Conservation (phyloP, 1,140 invertebrate genomes). For the Anadara kagoshimensis region DNA sequence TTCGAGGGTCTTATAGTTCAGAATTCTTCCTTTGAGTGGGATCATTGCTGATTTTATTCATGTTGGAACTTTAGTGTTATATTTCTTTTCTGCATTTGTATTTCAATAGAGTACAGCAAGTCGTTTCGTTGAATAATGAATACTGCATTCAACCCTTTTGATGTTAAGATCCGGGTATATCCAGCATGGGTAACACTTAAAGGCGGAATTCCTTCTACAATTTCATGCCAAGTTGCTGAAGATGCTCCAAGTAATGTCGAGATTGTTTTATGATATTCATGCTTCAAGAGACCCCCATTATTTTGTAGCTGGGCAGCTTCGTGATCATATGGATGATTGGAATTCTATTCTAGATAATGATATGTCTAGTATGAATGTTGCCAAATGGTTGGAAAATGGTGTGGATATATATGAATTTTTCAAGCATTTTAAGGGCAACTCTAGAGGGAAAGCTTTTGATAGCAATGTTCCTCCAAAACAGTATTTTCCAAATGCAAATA, state of each 20-base stretch:
- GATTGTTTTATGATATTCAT: slow-evolving; percentile 9
- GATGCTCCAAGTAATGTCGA: neutral
- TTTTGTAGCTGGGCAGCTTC: slow-evolving; percentile 15
- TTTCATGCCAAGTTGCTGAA: neutral
- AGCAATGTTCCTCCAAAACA: slow-evolving; percentile 6
- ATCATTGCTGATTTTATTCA: no score
- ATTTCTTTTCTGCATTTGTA: no score
- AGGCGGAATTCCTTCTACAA: neutral
- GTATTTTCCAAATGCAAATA: slow-evolving; percentile 17
- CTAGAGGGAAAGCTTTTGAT: slow-evolving; percentile 19
- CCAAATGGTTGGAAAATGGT: slow-evolving; percentile 25
- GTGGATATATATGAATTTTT: slow-evolving; percentile 19
- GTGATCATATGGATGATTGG: slow-evolving; percentile 1
- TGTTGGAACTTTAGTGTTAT: no score
- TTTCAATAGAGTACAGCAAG: no score
- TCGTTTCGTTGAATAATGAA: slow-evolving; percentile 17
- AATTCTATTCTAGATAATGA: neutral
- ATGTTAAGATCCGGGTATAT: neutral
- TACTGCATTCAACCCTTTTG: slow-evolving; percentile 10
- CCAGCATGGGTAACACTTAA: slow-evolving; percentile 2
- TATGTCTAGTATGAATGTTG: neutral
- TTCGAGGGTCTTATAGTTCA: no score
- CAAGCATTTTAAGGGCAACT: slow-evolving; percentile 29
- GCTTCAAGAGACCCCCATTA: slow-evolving; percentile 13
- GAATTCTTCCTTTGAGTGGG: no score